Conservation (phyloP, 1,140 invertebrate species). For the Nasonia giraulti region DNA sequence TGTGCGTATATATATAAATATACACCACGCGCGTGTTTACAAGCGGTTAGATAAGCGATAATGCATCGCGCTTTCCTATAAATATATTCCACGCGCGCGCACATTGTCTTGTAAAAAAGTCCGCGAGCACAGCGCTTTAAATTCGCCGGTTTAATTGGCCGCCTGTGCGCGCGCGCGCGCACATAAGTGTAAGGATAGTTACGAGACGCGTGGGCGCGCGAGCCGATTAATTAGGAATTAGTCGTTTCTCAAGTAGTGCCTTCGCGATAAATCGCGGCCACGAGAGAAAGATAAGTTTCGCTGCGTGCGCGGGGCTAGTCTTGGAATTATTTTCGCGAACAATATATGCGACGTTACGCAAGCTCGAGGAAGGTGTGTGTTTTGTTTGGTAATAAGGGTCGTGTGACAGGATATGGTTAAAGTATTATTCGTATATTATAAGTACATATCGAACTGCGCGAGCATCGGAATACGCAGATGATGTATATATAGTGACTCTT, state of each 20-base stretch:
- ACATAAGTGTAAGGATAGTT: constrained; percentile 1
- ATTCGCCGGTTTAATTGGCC: constrained; percentile 31
- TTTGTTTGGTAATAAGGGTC: no score
- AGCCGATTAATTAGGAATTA: constrained; percentile 48
- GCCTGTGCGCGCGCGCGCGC: constrained; percentile 8
- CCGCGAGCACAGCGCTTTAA: not conserved
- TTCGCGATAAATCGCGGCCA: constrained; percentile 29
- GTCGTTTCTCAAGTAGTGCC: constrained; percentile 8
- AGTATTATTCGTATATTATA: no score
- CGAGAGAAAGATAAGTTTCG: not conserved
- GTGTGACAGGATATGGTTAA: no score
- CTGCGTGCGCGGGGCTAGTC: no score
- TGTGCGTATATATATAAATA: not conserved
- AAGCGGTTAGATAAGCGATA: constrained; percentile 42
- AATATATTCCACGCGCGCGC: constrained; percentile 8
- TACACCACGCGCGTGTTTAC: constrained; percentile 4
- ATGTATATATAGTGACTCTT: no score
- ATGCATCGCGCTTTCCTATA: constrained; percentile 8
- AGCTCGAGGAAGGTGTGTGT: not conserved
- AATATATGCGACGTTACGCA: constrained; percentile 6
- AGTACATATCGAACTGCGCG: no score
- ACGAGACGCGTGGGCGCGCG: constrained; percentile 24
- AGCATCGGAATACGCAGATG: no score
- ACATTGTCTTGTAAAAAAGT: not conserved
- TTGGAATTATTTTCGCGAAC: not conserved